Base-by-base conservation (phyloP, 1,140 invertebrate genomes). In the Drosophila sechellia region DNA sequence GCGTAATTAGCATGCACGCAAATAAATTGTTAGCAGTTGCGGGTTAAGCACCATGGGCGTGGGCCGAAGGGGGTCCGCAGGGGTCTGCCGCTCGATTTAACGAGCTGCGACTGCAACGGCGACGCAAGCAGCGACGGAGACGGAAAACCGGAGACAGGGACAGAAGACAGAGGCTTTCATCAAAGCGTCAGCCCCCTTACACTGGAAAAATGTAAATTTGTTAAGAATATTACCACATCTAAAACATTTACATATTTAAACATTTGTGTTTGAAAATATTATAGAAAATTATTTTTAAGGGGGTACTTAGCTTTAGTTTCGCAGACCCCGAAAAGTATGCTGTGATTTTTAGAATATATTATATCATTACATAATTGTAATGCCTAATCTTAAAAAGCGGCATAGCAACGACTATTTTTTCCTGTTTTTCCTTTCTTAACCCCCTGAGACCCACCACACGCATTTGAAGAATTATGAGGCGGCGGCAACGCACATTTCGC, bases 401-500 rank as follows among this genome's bases (percentile, higher is more conserved):
- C 27, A 31, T 31, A 8, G 5, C 8, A 31, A 8, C 31, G 1
- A 11, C n/a, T n/a, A 10, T 20, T 42, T 43, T 4, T 52, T 22
- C n/a, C 5, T 1, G 31, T 65, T 45, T 31, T 8, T 5, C 69
- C 64, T 48, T 57, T 55, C 46, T 70, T 72, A 64, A 8, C 65
- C 63, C 71, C 60, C 52, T 70, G 71, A 65, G 66, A 71, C 81
- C 77, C 69, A 87, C 74, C 73, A 75, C 60, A 81, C 66, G 83
- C 83, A 86, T 83, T 87, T 86, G 65, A 86, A 76, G 83, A 87
- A 81, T 86, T 86, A 86, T 87, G 83, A 86, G 83, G 83, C 81
- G 83, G 77, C 56, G 60, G 80, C 75, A 65, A 86, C 81, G 83
- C 81, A 86, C 78, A 81, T 81, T 86, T 86, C 59, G 68, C 81